Conservation (phyloP, 2,888 invertebrate genomes). For the Nemotelus pantherinus region DNA sequence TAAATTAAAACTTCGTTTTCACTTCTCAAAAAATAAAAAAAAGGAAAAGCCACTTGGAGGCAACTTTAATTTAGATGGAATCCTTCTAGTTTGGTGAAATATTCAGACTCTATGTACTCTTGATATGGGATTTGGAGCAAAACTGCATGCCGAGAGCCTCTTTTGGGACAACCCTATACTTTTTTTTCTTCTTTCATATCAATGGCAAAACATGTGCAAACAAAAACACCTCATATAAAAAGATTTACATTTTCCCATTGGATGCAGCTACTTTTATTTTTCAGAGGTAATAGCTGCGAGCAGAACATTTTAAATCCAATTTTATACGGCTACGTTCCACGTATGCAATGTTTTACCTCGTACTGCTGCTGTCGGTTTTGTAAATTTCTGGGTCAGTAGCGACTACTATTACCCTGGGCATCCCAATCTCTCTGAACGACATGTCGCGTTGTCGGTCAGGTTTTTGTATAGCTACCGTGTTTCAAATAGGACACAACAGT, state of each 20-base stretch:
- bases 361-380: constrained; percentile 13
- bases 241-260: constrained; percentile 31
- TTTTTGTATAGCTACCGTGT: constrained; percentile 1
- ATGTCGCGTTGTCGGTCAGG: constrained; percentile 38
- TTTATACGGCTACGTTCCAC: constrained; percentile 30
- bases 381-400: constrained; percentile 47
- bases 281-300: constrained; percentile 24
- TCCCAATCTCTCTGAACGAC: neutral
- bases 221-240: constrained; percentile 38
- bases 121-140: no score
- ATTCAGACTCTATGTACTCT: no score
- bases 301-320: constrained; percentile 42
- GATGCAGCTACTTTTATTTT: constrained; percentile 14
- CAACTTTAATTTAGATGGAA: no score
- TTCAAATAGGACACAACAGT: constrained; percentile 25
- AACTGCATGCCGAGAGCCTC: no score
- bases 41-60: no score
- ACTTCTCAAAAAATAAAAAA: no score
- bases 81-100: no score
- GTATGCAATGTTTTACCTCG: constrained; percentile 12
- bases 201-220: neutral
- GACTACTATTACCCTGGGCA: neutral
- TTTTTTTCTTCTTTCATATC: no score
- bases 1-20: no score
- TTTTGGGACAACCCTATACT: no score